Base-by-base conservation (phyloP, 2,113 vertebrate genomes). In the Picathartes gymnocephalus region DNA sequence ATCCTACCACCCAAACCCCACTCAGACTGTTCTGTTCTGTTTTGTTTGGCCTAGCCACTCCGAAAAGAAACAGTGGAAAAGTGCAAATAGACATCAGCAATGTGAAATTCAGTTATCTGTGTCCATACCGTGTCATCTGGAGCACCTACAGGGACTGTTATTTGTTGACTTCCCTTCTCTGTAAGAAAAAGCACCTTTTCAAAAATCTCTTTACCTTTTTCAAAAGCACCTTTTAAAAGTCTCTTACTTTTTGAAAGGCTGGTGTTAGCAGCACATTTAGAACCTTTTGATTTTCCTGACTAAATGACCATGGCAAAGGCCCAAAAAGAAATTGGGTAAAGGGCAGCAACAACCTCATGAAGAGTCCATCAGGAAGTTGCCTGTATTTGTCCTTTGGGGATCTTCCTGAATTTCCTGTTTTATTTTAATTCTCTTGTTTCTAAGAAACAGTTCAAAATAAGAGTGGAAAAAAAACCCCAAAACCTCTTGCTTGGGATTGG, bases 381-480 rank as follows among this genome's bases (percentile, higher is more conserved):
- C 51, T 87, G 1, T 61, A 23, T 77, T 71, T 62, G 64, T 92
- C 94, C 90, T 86, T 76, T 58, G 90, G 84, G 84, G 58, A 82
- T 82, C 51, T 72, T 76, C 51, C 31, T 74, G 71, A 42, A 62
- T 74, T 94, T 92, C 85, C 82, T 81, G 65, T 66, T 92, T 80
- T 85, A 76, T 87, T 96, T 93, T 70, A 56, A 56, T 90, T 77
- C 20, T 56, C 48, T 4, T 21, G 57, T 90, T 95, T 88, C 74
- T 95, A 89, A 82, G 87, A 44, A 57, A 85, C 30, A 54, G 78
- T 61, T 89, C 51, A 89, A 89, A 87, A 77, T 77, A 93, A 28
- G 39, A 71, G 21, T 39, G 23, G n/a, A 18, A 73, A 76, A 76
- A 84, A 71, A 7, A 20, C 5, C 1, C 25, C 23, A 25, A 53